Percentiles rank a stretch among this genome's conserved stretches.
phyloP scores from a whole-genome alignment of 2,888 invertebrate genomes.

The Lepeophtheirus nordmannii region DNA sequence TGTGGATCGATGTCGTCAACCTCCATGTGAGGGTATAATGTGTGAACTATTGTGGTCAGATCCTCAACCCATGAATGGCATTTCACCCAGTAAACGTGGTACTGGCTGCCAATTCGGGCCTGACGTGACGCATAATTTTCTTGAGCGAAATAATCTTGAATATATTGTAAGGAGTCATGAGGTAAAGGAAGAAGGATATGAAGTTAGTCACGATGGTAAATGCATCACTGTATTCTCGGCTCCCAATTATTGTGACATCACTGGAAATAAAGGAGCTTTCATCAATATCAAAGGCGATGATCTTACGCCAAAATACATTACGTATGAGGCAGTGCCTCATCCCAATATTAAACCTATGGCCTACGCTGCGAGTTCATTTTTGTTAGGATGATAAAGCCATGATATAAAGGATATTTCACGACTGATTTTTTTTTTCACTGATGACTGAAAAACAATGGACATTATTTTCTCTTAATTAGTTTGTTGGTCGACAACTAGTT shows the following conservation, averaged over 20 bases:
- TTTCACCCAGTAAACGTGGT: constrained; percentile 86
- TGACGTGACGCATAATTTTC: constrained; percentile 77
- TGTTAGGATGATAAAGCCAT: constrained; percentile 38
- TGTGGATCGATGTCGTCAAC: constrained; percentile 83
- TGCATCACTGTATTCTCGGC: constrained; percentile 99
- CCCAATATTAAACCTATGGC: constrained; percentile 95
- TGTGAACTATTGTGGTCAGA: constrained; percentile 98
- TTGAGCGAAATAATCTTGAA: constrained; percentile 66
- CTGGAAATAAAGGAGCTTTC: constrained; percentile 97
- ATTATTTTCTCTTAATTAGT: no score
- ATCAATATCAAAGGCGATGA: constrained; percentile 83
- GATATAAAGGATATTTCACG: no score
- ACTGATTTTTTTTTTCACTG: no score
- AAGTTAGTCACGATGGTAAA: constrained; percentile 79
- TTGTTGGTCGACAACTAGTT: no score
- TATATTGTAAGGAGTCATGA: constrained; percentile 94
- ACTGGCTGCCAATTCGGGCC: constrained; percentile 98
- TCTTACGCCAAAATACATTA: constrained; percentile 72
- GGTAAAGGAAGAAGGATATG: constrained; percentile 90
- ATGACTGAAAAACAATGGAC: no score
- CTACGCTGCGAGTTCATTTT: constrained; percentile 64
- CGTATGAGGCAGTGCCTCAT: constrained; percentile 70
- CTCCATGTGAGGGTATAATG: constrained; percentile 92
- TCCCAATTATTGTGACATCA: constrained; percentile 98
- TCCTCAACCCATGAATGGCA: constrained; percentile 73